These are phyloP conservation scores for Nomia melanderi DNA, from an alignment of 1,140 invertebrate species.

Conservation along the genomic window DNA sequence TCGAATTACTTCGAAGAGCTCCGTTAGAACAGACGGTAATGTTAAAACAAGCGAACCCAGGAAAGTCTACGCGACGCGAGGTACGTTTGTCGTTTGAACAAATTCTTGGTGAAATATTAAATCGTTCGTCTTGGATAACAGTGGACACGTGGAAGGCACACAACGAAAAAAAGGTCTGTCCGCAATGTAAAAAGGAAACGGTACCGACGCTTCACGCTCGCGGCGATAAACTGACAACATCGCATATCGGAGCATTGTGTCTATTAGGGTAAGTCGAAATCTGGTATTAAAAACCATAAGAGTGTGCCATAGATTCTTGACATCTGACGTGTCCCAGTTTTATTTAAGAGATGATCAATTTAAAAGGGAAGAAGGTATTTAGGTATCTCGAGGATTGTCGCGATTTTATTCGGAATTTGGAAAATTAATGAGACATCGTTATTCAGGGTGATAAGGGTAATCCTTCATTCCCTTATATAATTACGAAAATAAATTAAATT, in stretches of 20 bases:
- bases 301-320: no score
- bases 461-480: no score
- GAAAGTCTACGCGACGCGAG: constrained; percentile 54
- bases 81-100: constrained; percentile 17
- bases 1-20: background rate
- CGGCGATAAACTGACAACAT: constrained; percentile 49
- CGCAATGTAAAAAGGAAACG: constrained; percentile 52
- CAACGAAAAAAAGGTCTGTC: constrained; percentile 54
- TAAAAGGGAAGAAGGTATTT: no score
- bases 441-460: no score
- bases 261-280: constrained; percentile 50
- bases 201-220: constrained; percentile 53
- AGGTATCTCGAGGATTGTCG: no score
- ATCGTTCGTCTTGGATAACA: constrained; percentile 5
- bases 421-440: no score
- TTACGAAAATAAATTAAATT: no score
- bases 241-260: constrained; percentile 49
- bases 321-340: no score
- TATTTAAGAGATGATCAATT: no score
- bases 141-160: constrained; percentile 60
- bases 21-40: background rate
- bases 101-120: background rate
- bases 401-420: no score
- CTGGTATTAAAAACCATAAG: background rate
- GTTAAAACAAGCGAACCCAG: constrained; percentile 17